Base-by-base conservation (phyloP, 2,797 vertebrate species). In the Carcharodon carcharias region DNA sequence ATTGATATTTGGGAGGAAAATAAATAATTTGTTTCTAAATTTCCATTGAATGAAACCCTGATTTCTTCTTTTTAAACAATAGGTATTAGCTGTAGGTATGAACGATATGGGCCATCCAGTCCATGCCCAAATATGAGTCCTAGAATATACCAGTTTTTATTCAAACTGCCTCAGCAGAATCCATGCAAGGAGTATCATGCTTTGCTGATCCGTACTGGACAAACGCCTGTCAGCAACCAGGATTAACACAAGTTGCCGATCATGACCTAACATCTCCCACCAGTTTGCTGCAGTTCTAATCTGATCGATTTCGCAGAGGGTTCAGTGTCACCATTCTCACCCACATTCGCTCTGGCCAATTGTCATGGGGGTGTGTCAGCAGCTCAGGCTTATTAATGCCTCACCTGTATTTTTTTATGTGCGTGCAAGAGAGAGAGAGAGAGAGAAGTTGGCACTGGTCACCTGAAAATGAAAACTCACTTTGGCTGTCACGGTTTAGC, bases 171-270 rank as follows among this genome's bases (percentile, higher is more conserved):
- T 65, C 91, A 93, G 91, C n/a, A 93, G 50, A 50, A 35, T 71
- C 69, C 94, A 95, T 73, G 94, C 94, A 95, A 95, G 50, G 28
- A 56, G 12, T 56, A 95, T 31, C 94, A 73, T 95, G 94, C 94
- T 56, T 73, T 56, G 45, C 50, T 18, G 40, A 95, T 73, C 45
- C 56, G 45, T 28, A 56, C 31, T 8, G 35, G 50, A 73, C 50
- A 65, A 65, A n/a, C 58, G 45, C 63, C 23, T 28, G 67, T 71
- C 50, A 73, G 50, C 67, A 54, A 69, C 8, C 12, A 54, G 28
- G 63, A 73, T 95, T 54, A 35, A 95, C 54, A 35, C 12, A 67
- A 73, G 50, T 73, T 69, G 4, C n/a, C 11, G 23, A 56, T 73
- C 45, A 73, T 26, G 16, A 69, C 4, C 91, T 40, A 45, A 65